phyloP scores from a whole-genome alignment of 2,888 invertebrate genomes.

The Frankliniella intonsa region DNA sequence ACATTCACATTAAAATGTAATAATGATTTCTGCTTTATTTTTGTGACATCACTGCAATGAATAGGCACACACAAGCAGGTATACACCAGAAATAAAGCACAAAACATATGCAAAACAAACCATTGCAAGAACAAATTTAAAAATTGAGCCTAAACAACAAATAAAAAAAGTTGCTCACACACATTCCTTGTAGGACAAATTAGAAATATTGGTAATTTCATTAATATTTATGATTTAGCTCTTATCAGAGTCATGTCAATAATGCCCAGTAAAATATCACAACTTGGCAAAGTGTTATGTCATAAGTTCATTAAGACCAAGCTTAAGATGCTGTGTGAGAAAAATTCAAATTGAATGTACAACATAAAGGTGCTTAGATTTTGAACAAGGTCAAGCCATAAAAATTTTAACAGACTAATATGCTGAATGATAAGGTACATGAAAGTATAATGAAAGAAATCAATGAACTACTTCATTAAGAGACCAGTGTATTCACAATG shows the following conservation, averaged over 20 bases:
- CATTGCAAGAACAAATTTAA: conserved; percentile 21
- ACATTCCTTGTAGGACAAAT: not conserved
- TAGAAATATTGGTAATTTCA: not conserved
- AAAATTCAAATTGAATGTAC: not conserved
- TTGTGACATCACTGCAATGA: conserved; percentile 14
- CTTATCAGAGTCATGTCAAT: not conserved
- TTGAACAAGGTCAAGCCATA: not conserved
- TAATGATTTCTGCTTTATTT: conserved; percentile 27
- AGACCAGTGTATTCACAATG: conserved; percentile 23
- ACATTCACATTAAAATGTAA: not conserved
- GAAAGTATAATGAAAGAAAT: conserved; percentile 21
- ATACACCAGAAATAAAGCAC: conserved; percentile 16
- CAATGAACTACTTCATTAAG: conserved; percentile 23
- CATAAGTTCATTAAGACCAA: not conserved
- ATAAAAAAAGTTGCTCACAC: conserved; percentile 15
- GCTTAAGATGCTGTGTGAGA: not conserved
- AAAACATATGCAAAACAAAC: conserved; percentile 25
- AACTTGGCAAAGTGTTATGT: not conserved
- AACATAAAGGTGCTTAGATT: not conserved
- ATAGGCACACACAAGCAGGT: not conserved
- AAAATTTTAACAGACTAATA: not conserved
- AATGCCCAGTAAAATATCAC: conserved; percentile 4
- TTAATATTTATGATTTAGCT: not conserved
- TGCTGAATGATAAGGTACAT: conserved; percentile 12
- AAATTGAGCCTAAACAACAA: conserved; percentile 25